Base-by-base conservation (phyloP, 2,113 vertebrate genomes). In the Megaceryle torquata region DNA sequence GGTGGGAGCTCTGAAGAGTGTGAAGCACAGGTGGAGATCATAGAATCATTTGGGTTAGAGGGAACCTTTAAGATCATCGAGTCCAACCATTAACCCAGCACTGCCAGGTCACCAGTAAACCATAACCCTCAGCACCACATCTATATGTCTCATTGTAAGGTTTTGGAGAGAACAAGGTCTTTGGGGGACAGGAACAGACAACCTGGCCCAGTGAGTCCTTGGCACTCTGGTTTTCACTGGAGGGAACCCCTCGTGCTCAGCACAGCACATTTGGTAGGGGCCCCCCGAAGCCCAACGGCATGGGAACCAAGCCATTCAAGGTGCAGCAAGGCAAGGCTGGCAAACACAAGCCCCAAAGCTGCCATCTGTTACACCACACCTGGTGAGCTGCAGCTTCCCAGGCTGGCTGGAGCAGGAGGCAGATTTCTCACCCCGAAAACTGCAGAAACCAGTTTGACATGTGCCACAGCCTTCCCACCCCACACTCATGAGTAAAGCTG, bases 371-470 rank as follows among this genome's bases (percentile, higher is more conserved):
- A 91, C 91, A 60, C 37, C 88, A 89, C 57, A 19, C 44, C 76
- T 80, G 86, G 64, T 7, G 53, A 77, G 85, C 70, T 35, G 33
- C 0, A 2, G 69, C 26, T 82, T 82, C 86, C 81, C 65, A 57
- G 59, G 71, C 76, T 83, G 94, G 75, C 67, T 9, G 0, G 71
- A 80, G 94, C 79, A 39, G 71, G 44, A 86, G 90, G 71, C 3
- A 0, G 59, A 67, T 92, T 79, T 74, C 91, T 82, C 70, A 65
- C 50, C 75, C 83, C 8, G 1, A 41, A 53, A 81, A 19, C 39
- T 56, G 53, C 51, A 84, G 89, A 11, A 96, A 96, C 94, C 14
- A 6, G 96, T 96, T 39, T 31, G 12, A 53, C 89, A 1, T 15
- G 87, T 20, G 74, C 57, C 53, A 6, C 88, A 60, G 78, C 87